phyloP scores from a whole-genome alignment of 2,888 invertebrate species.

The Parascotia fuliginaria region DNA sequence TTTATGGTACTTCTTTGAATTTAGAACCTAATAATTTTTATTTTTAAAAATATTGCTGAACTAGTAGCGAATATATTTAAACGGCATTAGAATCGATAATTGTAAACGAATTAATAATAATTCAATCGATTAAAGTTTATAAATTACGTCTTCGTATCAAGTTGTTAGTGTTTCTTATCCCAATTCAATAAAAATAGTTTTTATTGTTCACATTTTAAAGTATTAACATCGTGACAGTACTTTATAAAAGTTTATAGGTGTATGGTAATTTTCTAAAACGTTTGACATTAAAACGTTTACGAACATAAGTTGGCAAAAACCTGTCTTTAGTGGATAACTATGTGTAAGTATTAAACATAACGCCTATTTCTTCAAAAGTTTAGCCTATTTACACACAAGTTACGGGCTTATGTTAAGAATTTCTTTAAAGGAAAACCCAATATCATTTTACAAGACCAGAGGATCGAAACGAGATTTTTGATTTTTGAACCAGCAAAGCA shows the following conservation, averaged over 20 bases:
- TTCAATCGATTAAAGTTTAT: not conserved
- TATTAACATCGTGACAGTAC: too few species aligned
- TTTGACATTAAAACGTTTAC: not conserved
- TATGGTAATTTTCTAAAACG: not conserved
- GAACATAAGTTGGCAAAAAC: too few species aligned
- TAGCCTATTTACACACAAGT: too few species aligned
- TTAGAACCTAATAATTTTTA: not conserved
- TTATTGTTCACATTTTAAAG: not conserved
- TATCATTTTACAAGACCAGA: too few species aligned
- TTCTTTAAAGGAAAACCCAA: too few species aligned
- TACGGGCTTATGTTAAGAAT: too few species aligned
- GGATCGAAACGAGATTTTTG: too few species aligned
- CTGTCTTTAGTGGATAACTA: too few species aligned
- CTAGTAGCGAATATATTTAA: not conserved
- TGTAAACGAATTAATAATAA: not conserved
- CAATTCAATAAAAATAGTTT: slow-evolving; percentile 16
- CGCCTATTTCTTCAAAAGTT: too few species aligned
- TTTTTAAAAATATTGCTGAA: not conserved
- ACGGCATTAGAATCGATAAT: not conserved
- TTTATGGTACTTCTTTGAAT: slow-evolving; percentile 17
- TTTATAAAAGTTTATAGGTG: too few species aligned
- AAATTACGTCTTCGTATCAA: not conserved
- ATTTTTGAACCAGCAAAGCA: too few species aligned
- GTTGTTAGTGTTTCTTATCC: slow-evolving; percentile 12
- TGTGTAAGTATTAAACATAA: too few species aligned